phyloP scores from a whole-genome alignment of 2,888 invertebrate species.

The Gryllus longicercus region DNA sequence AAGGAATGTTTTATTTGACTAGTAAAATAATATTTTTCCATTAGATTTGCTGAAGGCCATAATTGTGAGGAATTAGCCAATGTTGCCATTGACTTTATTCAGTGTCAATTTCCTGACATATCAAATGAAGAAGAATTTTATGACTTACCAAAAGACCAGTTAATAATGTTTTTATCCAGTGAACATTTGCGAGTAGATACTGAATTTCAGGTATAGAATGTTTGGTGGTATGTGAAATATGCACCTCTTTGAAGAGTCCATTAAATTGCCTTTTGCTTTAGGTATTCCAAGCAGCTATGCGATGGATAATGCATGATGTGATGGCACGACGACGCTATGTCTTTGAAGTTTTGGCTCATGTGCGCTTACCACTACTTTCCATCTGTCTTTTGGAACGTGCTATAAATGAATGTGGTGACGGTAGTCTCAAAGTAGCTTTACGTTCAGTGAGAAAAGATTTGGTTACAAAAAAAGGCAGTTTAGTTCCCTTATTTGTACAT shows the following conservation, averaged over 20 bases:
- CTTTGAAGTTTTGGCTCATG: conserved; percentile 78
- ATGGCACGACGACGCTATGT: conserved; percentile 73
- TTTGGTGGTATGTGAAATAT: neutral
- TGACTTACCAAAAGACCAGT: conserved; percentile 72
- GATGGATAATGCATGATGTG: conserved; percentile 83
- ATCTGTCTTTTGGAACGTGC: conserved; percentile 73
- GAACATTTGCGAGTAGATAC: conserved; percentile 84
- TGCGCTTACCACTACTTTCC: conserved; percentile 80
- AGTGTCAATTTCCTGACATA: conserved; percentile 80
- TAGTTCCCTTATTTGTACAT: conserved; percentile 71
- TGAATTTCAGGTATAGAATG: conserved; percentile 71
- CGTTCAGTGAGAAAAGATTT: conserved; percentile 76
- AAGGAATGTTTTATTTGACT: neutral
- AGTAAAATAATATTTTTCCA: neutral
- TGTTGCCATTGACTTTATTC: conserved; percentile 76
- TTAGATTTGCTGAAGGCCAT: conserved; percentile 84
- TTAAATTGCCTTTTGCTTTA: conserved; percentile 43
- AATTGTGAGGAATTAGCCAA: conserved; percentile 74
- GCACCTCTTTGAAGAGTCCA: conserved; percentile 22
- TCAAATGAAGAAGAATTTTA: conserved; percentile 79
- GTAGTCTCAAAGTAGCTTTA: conserved; percentile 71
- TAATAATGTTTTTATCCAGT: conserved; percentile 74
- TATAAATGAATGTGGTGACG: conserved; percentile 72
- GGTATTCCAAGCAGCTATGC: conserved; percentile 79
- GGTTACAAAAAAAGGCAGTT: conserved; percentile 61